Evolutionary conservation across 2,797 vertebrate species (phyloP).

Genomic region (Todus mexicanus): DNA sequence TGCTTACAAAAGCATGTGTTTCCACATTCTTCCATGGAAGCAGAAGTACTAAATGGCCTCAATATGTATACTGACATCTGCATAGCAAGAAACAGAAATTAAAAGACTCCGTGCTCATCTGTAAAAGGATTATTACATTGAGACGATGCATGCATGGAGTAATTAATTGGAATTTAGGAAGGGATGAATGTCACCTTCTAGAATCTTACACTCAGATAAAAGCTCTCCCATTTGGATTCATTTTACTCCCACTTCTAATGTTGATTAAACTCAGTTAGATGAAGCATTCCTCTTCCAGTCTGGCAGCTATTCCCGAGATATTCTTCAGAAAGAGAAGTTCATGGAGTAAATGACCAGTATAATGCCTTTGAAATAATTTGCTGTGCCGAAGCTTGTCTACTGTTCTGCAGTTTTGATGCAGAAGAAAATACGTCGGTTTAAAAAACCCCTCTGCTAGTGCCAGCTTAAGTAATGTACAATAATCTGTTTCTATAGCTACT

Average conservation of each 20-base stretch:
- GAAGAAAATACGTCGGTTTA: background rate
- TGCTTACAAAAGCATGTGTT: background rate
- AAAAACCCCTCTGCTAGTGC: background rate
- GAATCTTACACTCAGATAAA: background rate
- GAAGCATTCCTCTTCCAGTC: background rate
- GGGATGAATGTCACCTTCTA: background rate
- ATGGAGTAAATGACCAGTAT: background rate
- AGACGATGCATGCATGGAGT: accelerated
- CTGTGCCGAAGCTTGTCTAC: background rate
- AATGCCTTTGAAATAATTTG: background rate
- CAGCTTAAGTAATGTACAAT: background rate
- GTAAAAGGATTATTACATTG: background rate
- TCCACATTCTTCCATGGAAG: background rate
- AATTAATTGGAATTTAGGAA: background rate
- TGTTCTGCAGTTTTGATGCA: background rate
- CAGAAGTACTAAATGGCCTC: background rate
- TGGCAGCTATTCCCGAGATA: background rate
- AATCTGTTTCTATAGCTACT: background rate
- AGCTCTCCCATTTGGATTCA: background rate
- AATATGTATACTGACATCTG: background rate
- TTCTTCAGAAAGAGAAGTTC: background rate
- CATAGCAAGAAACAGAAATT: background rate
- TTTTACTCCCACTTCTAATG: background rate
- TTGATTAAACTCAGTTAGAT: background rate
- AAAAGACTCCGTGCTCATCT: background rate